Conservation (phyloP, 2,888 invertebrate genomes). For the Yponomeuta cagnagella region DNA sequence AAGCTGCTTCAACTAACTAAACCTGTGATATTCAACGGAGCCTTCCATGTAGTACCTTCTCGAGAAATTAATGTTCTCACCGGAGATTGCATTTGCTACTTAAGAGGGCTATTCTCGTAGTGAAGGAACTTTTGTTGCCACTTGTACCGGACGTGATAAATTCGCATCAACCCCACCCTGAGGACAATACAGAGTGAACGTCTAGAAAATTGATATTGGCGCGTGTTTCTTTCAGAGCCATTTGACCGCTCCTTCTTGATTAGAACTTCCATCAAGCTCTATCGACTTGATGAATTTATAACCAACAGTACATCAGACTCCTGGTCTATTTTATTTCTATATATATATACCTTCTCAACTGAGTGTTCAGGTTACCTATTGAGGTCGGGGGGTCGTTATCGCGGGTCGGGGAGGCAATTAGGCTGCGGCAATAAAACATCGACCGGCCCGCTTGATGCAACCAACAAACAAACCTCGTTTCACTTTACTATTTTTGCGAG, state of each 20-base stretch:
- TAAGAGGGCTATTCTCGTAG: neutral
- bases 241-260: conserved; percentile 30
- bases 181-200: conserved; percentile 38
- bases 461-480: conserved; percentile 28
- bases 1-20: conserved; percentile 11
- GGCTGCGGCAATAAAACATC: conserved; percentile 53
- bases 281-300: conserved; percentile 28
- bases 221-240: conserved; percentile 27
- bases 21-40: neutral
- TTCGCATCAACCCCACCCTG: conserved; percentile 33
- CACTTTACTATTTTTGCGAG: neutral
- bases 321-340: neutral
- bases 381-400: conserved; percentile 59
- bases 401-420: conserved; percentile 59
- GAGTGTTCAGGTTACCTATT: conserved; percentile 29
- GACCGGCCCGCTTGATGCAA: conserved; percentile 35
- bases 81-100: neutral
- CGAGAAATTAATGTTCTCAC: neutral
- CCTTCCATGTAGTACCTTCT: neutral
- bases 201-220: conserved; percentile 56
- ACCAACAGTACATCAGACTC: conserved; percentile 15
- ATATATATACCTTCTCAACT: neutral
- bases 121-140: neutral
- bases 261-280: conserved; percentile 27
- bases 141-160: conserved; percentile 36